These are phyloP conservation scores for Anastrepha ludens DNA, from an alignment of 1,140 invertebrate genomes.

Conservation along the genomic window DNA sequence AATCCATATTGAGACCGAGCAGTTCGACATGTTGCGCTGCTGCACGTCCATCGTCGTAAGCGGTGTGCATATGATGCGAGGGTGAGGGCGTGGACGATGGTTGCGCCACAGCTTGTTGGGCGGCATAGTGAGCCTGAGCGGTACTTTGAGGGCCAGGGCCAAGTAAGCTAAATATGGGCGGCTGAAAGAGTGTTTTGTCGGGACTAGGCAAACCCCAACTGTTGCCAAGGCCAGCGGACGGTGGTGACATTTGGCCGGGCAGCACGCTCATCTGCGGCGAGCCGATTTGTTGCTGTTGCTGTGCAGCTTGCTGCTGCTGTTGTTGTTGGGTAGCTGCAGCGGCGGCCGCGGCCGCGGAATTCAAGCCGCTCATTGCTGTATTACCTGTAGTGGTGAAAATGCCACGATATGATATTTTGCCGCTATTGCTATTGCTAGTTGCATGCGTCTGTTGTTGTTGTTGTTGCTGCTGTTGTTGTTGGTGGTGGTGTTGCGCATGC, in stretches of 20 bases:
- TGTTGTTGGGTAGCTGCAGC: constrained; percentile 60
- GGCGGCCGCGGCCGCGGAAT: constrained; percentile 57
- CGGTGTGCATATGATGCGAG: constrained; percentile 60
- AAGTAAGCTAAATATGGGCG: constrained; percentile 76
- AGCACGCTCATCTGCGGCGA: constrained; percentile 68
- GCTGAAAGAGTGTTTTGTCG: constrained; percentile 78
- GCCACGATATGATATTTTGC: constrained; percentile 82
- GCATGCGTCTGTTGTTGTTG: constrained; percentile 75
- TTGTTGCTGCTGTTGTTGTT: constrained; percentile 65
- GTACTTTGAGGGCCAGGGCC: constrained; percentile 66
- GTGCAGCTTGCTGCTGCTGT: constrained; percentile 63
- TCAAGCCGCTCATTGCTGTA: constrained; percentile 76
- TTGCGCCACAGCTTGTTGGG: constrained; percentile 67
- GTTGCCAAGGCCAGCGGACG: constrained; percentile 70
- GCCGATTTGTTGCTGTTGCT: constrained; percentile 67
- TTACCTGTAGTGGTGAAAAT: constrained; percentile 80
- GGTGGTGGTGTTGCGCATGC: constrained; percentile 60
- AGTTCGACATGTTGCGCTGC: constrained; percentile 75
- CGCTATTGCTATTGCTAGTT: constrained; percentile 74
- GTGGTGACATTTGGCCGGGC: constrained; percentile 75
- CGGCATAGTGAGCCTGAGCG: constrained; percentile 73
- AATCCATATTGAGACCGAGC: constrained; percentile 79
- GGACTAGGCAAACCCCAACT: constrained; percentile 79
- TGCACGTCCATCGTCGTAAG: constrained; percentile 68
- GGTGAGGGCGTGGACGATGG: constrained; percentile 67